A percentile compares a stretch with the other conserved stretches of the same genome.
These are phyloP conservation scores for Notodonta dromedarius DNA, from an alignment of 2,888 invertebrate genomes.

Conservation along the genomic window DNA sequence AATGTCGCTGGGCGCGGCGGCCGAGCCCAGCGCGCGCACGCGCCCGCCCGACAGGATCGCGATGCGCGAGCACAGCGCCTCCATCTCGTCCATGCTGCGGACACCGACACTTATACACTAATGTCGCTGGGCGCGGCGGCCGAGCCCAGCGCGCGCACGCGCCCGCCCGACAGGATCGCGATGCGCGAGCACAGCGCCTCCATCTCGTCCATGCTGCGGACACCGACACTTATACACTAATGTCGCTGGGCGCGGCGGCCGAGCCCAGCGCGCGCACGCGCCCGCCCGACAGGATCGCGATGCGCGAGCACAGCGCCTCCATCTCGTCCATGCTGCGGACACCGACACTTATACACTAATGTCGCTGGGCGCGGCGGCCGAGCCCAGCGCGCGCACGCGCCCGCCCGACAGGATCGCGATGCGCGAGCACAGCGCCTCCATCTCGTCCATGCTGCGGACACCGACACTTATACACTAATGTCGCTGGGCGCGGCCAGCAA, in stretches of 20 bases:
- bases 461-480: too few relatives aligned
- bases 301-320: conserved; percentile 90
- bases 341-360: too few relatives aligned
- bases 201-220: conserved; percentile 93
- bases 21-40: conserved; percentile 89
- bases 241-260: conserved; percentile 79
- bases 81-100: conserved; percentile 94
- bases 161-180: conserved; percentile 90
- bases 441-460: conserved; percentile 96
- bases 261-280: conserved; percentile 89
- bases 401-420: conserved; percentile 91
- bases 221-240: too few relatives aligned
- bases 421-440: conserved; percentile 91
- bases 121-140: conserved; percentile 79
- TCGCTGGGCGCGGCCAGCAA: too few relatives aligned
- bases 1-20: conserved; percentile 75
- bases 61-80: conserved; percentile 90
- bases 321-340: conserved; percentile 93
- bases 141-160: conserved; percentile 89
- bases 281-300: conserved; percentile 91
- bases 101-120: too few relatives aligned
- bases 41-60: conserved; percentile 91
- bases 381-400: conserved; percentile 88
- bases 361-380: conserved; percentile 71
- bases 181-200: conserved; percentile 91